These are phyloP conservation scores for Xyrauchen texanus DNA, from an alignment of 2,113 vertebrate genomes.

Conservation along the genomic window DNA sequence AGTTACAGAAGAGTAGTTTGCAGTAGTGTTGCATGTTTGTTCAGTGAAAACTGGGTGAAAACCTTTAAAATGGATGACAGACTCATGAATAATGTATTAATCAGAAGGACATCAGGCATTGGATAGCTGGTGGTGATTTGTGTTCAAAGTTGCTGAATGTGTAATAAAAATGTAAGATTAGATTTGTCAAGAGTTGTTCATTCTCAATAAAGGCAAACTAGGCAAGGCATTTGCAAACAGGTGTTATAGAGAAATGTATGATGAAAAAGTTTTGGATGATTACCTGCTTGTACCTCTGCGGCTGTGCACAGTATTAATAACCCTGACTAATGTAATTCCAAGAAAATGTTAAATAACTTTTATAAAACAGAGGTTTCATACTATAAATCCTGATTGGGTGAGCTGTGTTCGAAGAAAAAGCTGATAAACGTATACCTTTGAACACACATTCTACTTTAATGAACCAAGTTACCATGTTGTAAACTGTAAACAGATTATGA, in stretches of 20 bases:
- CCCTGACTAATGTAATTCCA: too few species aligned
- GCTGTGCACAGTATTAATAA: too few species aligned
- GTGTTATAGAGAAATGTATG: not conserved
- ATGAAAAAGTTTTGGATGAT: not conserved
- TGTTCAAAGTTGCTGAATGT: not conserved
- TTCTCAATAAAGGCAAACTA: conserved; percentile 1
- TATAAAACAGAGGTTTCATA: too few species aligned
- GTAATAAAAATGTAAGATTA: not conserved
- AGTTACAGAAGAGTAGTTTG: conserved; percentile 41
- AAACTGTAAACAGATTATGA: not conserved
- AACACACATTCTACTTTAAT: too few species aligned
- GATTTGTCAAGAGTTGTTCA: not conserved
- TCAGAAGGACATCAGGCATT: conserved; percentile 55
- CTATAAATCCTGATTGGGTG: too few species aligned
- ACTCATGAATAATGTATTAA: conserved; percentile 52
- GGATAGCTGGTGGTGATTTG: conserved; percentile 30
- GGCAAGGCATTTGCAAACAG: conserved; percentile 12
- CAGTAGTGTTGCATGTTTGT: conserved; percentile 49
- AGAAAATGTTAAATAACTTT: too few species aligned
- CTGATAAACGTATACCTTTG: too few species aligned
- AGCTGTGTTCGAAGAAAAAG: too few species aligned
- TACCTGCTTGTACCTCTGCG: too few species aligned
- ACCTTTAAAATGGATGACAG: conserved; percentile 46
- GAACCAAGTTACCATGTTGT: too few species aligned
- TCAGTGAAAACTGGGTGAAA: conserved; percentile 56